Evolutionary conservation across 2,888 invertebrate species (phyloP).

Genomic region (Ariolimax columbianus): DNA sequence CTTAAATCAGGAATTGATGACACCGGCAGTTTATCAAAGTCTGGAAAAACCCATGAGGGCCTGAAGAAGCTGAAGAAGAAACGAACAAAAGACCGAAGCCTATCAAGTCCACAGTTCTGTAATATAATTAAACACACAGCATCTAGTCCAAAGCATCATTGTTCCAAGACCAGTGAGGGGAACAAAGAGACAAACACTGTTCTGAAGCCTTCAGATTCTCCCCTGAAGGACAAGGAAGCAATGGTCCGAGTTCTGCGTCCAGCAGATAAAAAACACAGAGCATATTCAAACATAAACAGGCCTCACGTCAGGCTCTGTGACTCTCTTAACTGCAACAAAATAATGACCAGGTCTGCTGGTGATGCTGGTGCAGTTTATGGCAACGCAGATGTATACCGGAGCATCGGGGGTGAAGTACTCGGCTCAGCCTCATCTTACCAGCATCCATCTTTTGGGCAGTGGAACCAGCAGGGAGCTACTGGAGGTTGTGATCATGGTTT

Average conservation of each 20-base stretch:
- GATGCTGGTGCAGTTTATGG: conserved; percentile 31
- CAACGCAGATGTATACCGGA: conserved; percentile 49
- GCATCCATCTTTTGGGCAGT: neutral
- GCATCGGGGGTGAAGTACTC: neutral
- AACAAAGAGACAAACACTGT: neutral
- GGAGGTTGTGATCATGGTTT: neutral
- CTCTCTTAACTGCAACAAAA: neutral
- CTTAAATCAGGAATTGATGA: neutral
- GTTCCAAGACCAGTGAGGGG: neutral
- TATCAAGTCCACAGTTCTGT: conserved; percentile 8
- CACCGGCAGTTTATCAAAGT: neutral
- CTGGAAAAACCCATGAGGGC: conserved; percentile 12
- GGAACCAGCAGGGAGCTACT: neutral
- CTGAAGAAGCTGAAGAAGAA: conserved; percentile 38
- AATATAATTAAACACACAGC: neutral
- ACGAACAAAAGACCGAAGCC: conserved; percentile 28
- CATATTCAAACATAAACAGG: neutral
- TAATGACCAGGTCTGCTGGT: conserved; percentile 38
- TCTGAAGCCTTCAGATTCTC: conserved; percentile 10
- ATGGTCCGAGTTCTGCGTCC: neutral
- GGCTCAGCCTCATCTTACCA: neutral
- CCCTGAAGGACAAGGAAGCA: conserved; percentile 21
- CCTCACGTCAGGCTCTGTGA: conserved; percentile 16
- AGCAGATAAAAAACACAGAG: conserved; percentile 30
- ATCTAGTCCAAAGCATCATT: conserved; percentile 29